Evolutionary conservation across 2,797 vertebrate genomes (phyloP), one percentile per base, ranked within the genome.

Genomic region (Cygnus olor): DNA sequence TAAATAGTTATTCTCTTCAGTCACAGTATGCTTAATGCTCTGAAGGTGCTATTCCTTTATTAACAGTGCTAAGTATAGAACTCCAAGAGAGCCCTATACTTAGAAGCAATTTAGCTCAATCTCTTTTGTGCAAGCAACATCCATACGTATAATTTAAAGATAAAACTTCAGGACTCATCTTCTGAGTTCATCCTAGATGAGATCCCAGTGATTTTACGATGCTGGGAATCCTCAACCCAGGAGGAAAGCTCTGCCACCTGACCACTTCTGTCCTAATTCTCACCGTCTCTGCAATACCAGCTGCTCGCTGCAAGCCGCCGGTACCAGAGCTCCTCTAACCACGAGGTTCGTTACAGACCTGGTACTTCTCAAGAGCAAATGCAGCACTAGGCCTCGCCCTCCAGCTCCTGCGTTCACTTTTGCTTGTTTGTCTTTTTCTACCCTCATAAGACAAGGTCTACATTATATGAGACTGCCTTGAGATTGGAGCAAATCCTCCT

Each of bases 21-120:
- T 56, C 60, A 66, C 53, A 80, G 47, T 63, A 93, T 76, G 27
- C 49, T 74, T n/a, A 76, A 4, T 28, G 16, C 60, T 82, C 60
- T 13, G 16, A 60, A 89, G 58, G 40, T 58, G 42, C 57, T 78
- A 58, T 54, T 90, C 24, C 56, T 90, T 92, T 77, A 82, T 85
- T 84, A 96, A 84, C 30, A 88, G 15, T 27, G 22, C 71, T 85
- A 95, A 94, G 44, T 91, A 61, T 21, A 94, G 51, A 93, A 84
- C 32, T 84, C 57, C 64, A 82, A 72, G 70, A 68, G 61, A 92
- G 14, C 49, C 86, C 81, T 96, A 87, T 84, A 95, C 81, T 95
- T 95, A 84, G 82, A 80, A 85, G 36, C 54, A 88, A 80, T 92
- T 91, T 34, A 89, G 45, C 40, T 93, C 66, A 80, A 32, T 34